phyloP scores from a whole-genome alignment of 2,797 vertebrate species.

The Rhabdomys pumilio region DNA sequence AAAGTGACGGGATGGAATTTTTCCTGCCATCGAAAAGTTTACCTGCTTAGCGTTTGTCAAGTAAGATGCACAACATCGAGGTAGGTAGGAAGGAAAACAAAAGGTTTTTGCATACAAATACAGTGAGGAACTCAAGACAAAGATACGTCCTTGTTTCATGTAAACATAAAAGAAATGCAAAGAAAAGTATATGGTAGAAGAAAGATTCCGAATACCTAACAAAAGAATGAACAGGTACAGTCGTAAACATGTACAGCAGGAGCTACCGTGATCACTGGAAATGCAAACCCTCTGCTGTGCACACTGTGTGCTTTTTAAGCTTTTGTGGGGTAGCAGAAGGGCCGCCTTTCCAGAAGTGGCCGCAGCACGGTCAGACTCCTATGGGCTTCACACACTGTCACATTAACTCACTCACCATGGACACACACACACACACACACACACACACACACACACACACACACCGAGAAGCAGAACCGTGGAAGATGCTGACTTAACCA shows the following conservation, averaged over 20 bases:
- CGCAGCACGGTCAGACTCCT: constrained; percentile 58
- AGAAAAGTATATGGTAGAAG: constrained; percentile 39
- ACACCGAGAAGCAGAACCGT: constrained; percentile 37
- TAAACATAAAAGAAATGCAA: constrained; percentile 65
- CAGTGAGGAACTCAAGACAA: constrained; percentile 41
- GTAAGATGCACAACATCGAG: constrained; percentile 15
- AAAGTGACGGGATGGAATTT: constrained; percentile 50
- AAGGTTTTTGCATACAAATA: constrained; percentile 33
- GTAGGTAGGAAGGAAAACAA: constrained; percentile 59
- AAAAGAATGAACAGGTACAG: constrained; percentile 54
- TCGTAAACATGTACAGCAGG: constrained; percentile 34
- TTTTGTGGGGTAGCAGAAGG: constrained; percentile 62
- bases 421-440: neutral
- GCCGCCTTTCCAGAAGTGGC: constrained; percentile 51
- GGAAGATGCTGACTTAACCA: constrained; percentile 43
- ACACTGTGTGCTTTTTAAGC: constrained; percentile 52
- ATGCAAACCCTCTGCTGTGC: constrained; percentile 57
- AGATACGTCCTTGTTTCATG: constrained; percentile 58
- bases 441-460: neutral
- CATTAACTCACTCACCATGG: constrained; percentile 19
- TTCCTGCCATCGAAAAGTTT: constrained; percentile 64
- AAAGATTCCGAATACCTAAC: constrained; percentile 49
- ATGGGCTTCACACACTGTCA: neutral
- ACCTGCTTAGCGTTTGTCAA: constrained; percentile 49
- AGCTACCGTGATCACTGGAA: constrained; percentile 18